Evolutionary conservation across 92 coral and sea anemone genomes (phyloP).

Genomic region (Siderastrea siderea): DNA sequence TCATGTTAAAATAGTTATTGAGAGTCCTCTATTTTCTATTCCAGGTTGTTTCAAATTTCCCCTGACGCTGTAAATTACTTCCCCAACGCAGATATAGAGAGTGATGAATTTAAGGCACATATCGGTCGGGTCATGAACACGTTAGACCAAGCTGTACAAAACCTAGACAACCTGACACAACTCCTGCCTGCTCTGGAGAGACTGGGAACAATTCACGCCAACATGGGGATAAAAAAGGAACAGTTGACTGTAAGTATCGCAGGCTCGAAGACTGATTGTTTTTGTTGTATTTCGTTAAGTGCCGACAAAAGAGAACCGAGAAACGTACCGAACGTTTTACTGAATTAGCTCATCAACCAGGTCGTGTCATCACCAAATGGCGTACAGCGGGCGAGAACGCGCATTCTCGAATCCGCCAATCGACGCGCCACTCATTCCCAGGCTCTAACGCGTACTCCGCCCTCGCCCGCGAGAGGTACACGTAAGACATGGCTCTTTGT

Average conservation of each 20-base stretch:
- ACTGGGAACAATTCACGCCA: slow-evolving; percentile 66
- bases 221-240: slow-evolving; percentile 58
- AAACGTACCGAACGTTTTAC: too few relatives aligned
- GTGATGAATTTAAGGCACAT: slow-evolving; percentile 64
- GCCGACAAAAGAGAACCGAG: too few relatives aligned
- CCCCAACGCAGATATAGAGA: slow-evolving; percentile 57
- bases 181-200: slow-evolving; percentile 58
- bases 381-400: too few relatives aligned
- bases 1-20: too few relatives aligned
- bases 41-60: slow-evolving; percentile 58
- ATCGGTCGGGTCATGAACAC: slow-evolving; percentile 71
- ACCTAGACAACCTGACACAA: slow-evolving; percentile 57
- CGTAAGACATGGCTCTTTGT: neutral
- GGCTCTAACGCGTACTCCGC: too few relatives aligned
- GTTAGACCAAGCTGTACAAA: slow-evolving; percentile 61
- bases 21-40: neutral
- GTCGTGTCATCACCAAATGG: too few relatives aligned
- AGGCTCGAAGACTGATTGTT: neutral
- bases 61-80: slow-evolving; percentile 65
- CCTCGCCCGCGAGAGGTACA: too few relatives aligned
- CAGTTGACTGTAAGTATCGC: slow-evolving; percentile 53
- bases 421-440: too few relatives aligned
- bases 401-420: too few relatives aligned
- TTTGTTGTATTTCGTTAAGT: too few relatives aligned
- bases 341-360: too few relatives aligned